Conservation (phyloP, 2,113 vertebrate species). For the Scartelaos histophorus region DNA sequence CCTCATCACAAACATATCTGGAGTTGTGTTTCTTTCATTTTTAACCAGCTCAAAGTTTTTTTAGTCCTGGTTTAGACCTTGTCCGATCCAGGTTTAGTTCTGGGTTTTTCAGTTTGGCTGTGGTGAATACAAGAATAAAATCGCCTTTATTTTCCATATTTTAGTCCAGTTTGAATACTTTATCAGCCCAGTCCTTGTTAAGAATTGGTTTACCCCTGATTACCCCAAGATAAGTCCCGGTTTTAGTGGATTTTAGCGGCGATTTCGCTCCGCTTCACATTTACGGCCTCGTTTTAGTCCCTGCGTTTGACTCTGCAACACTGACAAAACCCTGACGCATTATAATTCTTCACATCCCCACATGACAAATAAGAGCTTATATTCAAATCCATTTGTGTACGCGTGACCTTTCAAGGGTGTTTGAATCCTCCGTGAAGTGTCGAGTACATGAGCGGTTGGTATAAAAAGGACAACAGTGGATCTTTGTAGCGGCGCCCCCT, state of each 20-base stretch:
- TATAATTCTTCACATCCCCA: neutral
- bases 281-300: neutral
- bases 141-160: no score
- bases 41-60: no score
- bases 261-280: neutral
- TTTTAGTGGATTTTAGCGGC: neutral
- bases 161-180: no score
- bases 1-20: no score
- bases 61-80: no score
- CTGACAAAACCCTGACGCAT: neutral
- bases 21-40: no score
- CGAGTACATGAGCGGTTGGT: constrained; percentile 4
- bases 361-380: neutral
- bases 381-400: constrained; percentile 15
- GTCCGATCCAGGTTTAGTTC: no score
- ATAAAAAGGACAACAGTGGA: constrained; percentile 21
- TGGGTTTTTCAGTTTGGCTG: no score
- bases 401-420: constrained; percentile 55
- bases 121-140: no score
- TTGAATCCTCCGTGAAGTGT: constrained; percentile 24
- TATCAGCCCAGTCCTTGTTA: no score
- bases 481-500: constrained; percentile 52
- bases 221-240: no score
- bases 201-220: neutral
- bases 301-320: neutral